Conservation (phyloP, 2,888 invertebrate species). For the Nowickia ferox region DNA sequence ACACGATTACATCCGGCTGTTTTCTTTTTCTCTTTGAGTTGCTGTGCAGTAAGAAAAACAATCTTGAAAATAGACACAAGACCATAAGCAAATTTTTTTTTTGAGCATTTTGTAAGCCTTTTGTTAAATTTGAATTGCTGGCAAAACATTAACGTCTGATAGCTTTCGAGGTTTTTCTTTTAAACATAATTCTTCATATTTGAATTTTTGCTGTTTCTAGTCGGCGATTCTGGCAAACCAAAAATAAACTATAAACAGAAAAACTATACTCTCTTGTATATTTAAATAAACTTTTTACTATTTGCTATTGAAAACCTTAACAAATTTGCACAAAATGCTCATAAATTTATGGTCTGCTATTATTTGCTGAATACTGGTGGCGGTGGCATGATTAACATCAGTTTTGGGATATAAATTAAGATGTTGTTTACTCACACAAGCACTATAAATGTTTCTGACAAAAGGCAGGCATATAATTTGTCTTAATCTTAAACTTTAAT, state of each 20-base stretch:
- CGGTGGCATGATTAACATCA: constrained; percentile 61
- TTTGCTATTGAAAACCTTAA: constrained; percentile 49
- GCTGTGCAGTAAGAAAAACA: not conserved
- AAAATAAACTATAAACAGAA: not conserved
- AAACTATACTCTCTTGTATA: not conserved
- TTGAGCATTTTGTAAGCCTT: constrained; percentile 38
- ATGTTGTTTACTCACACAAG: constrained; percentile 49
- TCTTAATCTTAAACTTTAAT: constrained; percentile 53
- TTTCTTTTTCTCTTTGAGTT: not conserved
- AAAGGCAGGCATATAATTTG: constrained; percentile 41
- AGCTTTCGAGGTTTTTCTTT: not conserved
- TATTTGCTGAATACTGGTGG: constrained; percentile 14
- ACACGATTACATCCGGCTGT: constrained; percentile 14
- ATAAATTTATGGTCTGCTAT: constrained; percentile 45
- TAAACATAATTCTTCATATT: not conserved
- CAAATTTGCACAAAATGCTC: constrained; percentile 44
- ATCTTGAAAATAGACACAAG: constrained; percentile 12
- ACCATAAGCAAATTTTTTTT: not conserved
- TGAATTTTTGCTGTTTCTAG: not conserved
- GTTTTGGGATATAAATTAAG: constrained; percentile 55
- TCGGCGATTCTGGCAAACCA: not conserved
- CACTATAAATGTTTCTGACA: constrained; percentile 28
- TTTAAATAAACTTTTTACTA: constrained; percentile 9
- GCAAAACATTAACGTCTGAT: constrained; percentile 31
- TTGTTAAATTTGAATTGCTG: constrained; percentile 45